phyloP scores from a whole-genome alignment of 2,888 invertebrate genomes.

The Escarpia spicata region DNA sequence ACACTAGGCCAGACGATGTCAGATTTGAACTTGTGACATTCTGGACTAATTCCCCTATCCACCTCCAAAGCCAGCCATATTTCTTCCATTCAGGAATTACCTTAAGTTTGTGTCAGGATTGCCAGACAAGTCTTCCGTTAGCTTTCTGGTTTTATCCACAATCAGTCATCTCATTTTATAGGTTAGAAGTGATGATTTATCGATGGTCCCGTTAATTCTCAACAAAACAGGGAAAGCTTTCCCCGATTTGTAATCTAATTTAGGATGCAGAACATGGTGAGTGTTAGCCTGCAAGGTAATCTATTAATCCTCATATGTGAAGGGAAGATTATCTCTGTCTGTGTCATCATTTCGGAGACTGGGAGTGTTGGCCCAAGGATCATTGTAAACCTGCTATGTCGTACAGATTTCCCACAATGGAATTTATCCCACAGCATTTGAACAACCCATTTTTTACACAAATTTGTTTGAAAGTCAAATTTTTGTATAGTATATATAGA shows the following conservation, averaged over 20 bases:
- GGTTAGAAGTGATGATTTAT: conserved; percentile 10
- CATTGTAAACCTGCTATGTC: not conserved
- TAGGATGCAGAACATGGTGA: not conserved
- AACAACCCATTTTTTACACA: too few relatives aligned
- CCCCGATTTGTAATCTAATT: not conserved
- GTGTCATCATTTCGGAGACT: not conserved
- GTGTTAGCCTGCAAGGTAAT: not conserved
- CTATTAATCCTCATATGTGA: not conserved
- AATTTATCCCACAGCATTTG: too few relatives aligned
- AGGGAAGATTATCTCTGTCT: not conserved
- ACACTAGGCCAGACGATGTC: not conserved
- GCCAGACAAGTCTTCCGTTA: not conserved
- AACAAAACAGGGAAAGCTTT: not conserved
- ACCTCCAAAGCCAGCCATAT: not conserved
- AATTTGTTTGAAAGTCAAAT: too few relatives aligned
- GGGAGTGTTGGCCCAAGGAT: not conserved
- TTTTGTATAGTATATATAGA: too few relatives aligned
- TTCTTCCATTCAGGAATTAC: too few relatives aligned
- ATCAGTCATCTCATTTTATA: not conserved
- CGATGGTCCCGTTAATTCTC: not conserved
- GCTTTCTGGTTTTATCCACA: not conserved
- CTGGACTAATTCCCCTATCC: not conserved
- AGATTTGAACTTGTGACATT: not conserved
- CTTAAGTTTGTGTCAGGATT: not conserved
- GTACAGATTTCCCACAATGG: too few relatives aligned